Percentiles rank a stretch among this genome's conserved stretches.
Conservation (phyloP, 23 tunicate genomes). For the Diplosoma virens region DNA sequence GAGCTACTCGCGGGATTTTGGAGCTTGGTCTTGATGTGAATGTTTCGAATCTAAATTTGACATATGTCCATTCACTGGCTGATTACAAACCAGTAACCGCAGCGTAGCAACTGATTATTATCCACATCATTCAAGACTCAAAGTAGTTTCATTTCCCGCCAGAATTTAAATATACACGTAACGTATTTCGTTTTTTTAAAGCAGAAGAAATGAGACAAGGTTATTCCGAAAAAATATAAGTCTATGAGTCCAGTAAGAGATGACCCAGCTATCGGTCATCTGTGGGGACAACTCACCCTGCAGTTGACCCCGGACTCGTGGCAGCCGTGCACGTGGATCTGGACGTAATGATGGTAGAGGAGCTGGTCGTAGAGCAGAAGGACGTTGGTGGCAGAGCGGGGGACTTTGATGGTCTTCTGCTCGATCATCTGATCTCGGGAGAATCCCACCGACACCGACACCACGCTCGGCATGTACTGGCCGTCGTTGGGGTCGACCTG, state of each 20-base stretch:
- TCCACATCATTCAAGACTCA: too few species aligned
- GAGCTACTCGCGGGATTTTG: neutral
- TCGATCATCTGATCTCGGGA: conserved; percentile 20
- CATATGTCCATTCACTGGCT: too few species aligned
- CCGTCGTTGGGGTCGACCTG: conserved; percentile 60
- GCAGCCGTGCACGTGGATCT: conserved; percentile 50
- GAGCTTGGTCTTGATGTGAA: neutral
- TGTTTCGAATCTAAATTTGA: neutral
- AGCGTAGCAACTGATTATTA: too few species aligned
- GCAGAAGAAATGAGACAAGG: neutral
- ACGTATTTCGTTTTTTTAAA: too few species aligned
- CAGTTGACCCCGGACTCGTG: conserved; percentile 62
- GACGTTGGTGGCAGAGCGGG: conserved; percentile 49
- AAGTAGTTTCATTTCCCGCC: too few species aligned
- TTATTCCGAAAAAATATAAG: neutral
- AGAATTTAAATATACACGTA: too few species aligned
- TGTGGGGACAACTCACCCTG: conserved; percentile 48
- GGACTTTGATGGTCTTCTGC: conserved; percentile 32
- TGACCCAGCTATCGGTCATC: too few species aligned
- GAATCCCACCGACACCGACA: conserved; percentile 32
- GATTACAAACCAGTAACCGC: too few species aligned
- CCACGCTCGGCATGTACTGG: conserved; percentile 57
- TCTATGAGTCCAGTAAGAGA: too few species aligned
- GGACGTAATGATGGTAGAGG: conserved; percentile 15
- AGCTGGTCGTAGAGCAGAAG: conserved; percentile 45